Evolutionary conservation across 2,888 invertebrate genomes (phyloP).

Genomic region (Danaus chrysippus): DNA sequence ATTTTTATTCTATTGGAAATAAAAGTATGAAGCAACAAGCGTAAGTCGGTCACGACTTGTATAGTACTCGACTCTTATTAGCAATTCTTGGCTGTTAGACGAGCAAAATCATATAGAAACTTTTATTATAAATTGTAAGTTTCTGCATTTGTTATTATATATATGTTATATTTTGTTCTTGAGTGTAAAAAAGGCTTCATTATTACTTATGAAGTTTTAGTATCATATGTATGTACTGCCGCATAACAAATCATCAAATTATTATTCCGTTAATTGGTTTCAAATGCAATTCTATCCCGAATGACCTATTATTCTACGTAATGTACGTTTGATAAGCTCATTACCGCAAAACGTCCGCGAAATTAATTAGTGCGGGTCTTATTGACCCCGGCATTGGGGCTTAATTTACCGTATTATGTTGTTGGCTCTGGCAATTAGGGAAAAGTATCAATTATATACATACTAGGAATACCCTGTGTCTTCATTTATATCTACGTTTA

Average conservation of each 20-base stretch:
- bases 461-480: too few relatives aligned
- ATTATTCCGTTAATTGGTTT: slow-evolving; percentile 46
- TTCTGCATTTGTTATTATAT: too few relatives aligned
- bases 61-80: not conserved
- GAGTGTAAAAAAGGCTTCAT: too few relatives aligned
- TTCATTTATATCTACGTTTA: too few relatives aligned
- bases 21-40: not conserved
- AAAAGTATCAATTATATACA: slow-evolving; percentile 5
- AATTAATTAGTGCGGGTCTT: slow-evolving; percentile 69
- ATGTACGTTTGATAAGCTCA: slow-evolving; percentile 74
- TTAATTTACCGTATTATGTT: slow-evolving; percentile 18
- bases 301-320: slow-evolving; percentile 40
- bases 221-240: too few relatives aligned
- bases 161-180: too few relatives aligned
- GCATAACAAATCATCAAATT: slow-evolving; percentile 19
- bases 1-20: too few relatives aligned
- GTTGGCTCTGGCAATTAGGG: slow-evolving; percentile 11
- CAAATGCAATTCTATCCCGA: slow-evolving; percentile 46
- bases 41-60: slow-evolving; percentile 1
- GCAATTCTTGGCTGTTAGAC: not conserved
- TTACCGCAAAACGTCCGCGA: slow-evolving; percentile 62
- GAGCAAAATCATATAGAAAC: not conserved
- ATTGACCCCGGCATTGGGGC: slow-evolving; percentile 44
- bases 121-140: not conserved
- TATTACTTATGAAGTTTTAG: too few relatives aligned